Percentiles rank a stretch among this genome's conserved stretches.
These are phyloP conservation scores for Lutraria rhynchaena DNA, from an alignment of 1,140 invertebrate genomes.

Conservation along the genomic window DNA sequence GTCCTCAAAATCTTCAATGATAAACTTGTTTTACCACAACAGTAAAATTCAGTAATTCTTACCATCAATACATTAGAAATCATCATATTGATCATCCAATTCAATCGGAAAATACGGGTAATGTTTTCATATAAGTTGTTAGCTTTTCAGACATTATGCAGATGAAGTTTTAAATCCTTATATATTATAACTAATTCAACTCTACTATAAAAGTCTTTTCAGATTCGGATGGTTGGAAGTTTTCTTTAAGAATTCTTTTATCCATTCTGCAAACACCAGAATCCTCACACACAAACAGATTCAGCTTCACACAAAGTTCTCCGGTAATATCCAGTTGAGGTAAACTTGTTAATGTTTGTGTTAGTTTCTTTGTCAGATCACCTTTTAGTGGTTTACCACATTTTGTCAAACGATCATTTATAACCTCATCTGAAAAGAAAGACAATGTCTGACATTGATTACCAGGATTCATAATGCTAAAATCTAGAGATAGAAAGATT, in stretches of 20 bases:
- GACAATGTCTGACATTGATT: no score
- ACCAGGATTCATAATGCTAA: no score
- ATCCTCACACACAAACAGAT: slow-evolving; percentile 60
- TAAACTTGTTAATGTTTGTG: slow-evolving; percentile 31
- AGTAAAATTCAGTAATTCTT: no score
- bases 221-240: neutral
- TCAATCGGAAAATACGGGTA: no score
- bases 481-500: no score
- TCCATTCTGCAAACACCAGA: slow-evolving; percentile 57
- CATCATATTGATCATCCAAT: no score
- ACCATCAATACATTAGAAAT: no score
- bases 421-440: slow-evolving; percentile 16
- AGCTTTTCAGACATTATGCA: no score
- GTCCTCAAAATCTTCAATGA: no score
- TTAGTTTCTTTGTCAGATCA: slow-evolving; percentile 26
- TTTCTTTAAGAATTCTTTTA: slow-evolving; percentile 33
- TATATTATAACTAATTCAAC: neutral
- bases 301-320: slow-evolving; percentile 48
- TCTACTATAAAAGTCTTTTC: neutral
- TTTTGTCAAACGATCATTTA: slow-evolving; percentile 3
- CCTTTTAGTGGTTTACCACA: slow-evolving; percentile 27
- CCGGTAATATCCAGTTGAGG: neutral
- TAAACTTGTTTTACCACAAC: no score
- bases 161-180: no score
- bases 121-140: no score